Base-by-base conservation (phyloP, 2,113 vertebrate species). In the Microtus pennsylvanicus region DNA sequence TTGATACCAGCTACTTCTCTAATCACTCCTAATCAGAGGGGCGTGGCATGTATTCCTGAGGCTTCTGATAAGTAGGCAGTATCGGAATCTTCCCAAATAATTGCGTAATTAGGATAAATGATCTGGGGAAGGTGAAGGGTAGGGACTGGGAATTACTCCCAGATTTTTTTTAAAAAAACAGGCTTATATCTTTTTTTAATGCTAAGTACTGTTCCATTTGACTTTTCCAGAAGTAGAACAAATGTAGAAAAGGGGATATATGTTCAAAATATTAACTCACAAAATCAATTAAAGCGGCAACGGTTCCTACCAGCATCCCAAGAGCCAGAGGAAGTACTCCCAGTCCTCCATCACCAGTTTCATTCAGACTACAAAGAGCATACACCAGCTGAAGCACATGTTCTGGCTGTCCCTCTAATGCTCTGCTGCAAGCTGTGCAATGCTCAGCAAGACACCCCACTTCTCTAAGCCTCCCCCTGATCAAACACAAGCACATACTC, bases 71-170 rank as follows among this genome's bases (percentile, higher is more conserved):
- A 96, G 77, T 16, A 75, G 92, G 11, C 80, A 96, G 67, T 95
- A 95, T 96, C 2, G 5, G 94, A 94, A 94, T 95, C 52, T 96
- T 98, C 94, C 95, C 91, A 30, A 50, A 97, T 98, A 98, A 98
- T 97, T 85, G 82, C 22, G 86, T 98, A 97, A 98, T 98, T 97
- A 98, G 98, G 97, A 98, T 98, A 52, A 86, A 98, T 98, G 96
- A 94, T 26, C 42, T 76, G 5, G 91, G 87, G 92, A 93, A 97
- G 0, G 13, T 92, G 93, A 97, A 98, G 96, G 96, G 16, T 6
- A 77, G 30, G 12, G 81, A 6, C 55, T 35, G 38, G 28, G 16
- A 82, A 89, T 10, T 28, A 83, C 10, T n/a, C 1, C 55, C 16
- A 13, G 9, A 80, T 45, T 45, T 67, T 72, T 52, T 16, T 50